Conservation (phyloP, 2,113 vertebrate genomes). For the Pogona vitticeps region DNA sequence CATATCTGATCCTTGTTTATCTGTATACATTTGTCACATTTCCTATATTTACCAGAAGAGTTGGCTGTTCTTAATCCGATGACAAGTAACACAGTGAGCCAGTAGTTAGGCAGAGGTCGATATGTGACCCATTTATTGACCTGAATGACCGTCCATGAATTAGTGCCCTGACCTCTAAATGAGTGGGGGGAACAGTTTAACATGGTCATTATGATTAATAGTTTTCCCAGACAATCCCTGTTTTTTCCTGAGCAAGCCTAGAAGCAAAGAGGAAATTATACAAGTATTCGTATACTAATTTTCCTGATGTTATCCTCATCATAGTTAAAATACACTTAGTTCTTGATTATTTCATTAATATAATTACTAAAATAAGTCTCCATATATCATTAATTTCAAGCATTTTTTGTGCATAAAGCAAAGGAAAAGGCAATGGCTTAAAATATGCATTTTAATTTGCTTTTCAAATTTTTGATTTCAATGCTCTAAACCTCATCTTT, state of each 20-base stretch:
- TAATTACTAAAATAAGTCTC: constrained; percentile 50
- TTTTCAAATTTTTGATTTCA: constrained; percentile 18
- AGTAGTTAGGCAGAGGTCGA: constrained; percentile 61
- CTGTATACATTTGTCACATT: constrained; percentile 29
- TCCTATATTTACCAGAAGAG: constrained; percentile 61
- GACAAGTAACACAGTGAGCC: constrained; percentile 46
- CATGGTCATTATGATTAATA: constrained; percentile 65
- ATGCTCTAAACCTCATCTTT: constrained; percentile 25
- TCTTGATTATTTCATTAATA: constrained; percentile 62
- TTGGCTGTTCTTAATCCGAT: constrained; percentile 57
- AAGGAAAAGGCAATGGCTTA: constrained; percentile 28
- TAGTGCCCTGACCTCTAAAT: constrained; percentile 43
- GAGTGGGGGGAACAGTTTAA: constrained; percentile 48
- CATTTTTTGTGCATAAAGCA: constrained; percentile 22
- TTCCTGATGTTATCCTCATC: constrained; percentile 73
- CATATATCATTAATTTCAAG: constrained; percentile 37
- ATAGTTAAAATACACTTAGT: constrained; percentile 66
- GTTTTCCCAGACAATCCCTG: constrained; percentile 62
- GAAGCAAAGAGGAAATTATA: constrained; percentile 72
- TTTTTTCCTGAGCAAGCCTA: constrained; percentile 63
- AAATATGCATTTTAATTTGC: constrained; percentile 19
- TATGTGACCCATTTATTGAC: constrained; percentile 62
- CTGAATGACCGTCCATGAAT: constrained; percentile 63
- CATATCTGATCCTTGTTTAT: constrained; percentile 28
- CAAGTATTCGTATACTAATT: constrained; percentile 62